Percentiles rank a stretch among this genome's conserved stretches.
Evolutionary conservation across 2,888 invertebrate species (phyloP).

Genomic region (Malthinus flaveolus): DNA sequence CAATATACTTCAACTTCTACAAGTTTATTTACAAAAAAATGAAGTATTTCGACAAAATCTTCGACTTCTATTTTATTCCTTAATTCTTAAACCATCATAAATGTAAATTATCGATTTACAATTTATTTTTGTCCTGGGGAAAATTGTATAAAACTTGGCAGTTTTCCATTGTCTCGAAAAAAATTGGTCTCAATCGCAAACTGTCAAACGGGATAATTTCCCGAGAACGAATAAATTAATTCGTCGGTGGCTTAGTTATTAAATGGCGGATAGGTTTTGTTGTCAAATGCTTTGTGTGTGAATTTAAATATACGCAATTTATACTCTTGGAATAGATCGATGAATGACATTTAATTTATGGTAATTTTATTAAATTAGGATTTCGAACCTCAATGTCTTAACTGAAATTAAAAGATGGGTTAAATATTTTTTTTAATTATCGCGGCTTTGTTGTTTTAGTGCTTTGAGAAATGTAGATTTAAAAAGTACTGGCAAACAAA

Average conservation of each 20-base stretch:
- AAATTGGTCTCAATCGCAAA: slow-evolving; percentile 2
- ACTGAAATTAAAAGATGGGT: slow-evolving; percentile 27
- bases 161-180: neutral
- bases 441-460: slow-evolving; percentile 33
- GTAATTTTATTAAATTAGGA: too few species aligned
- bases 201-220: slow-evolving; percentile 11
- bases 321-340: slow-evolving; percentile 16
- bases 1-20: too few species aligned
- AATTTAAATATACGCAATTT: slow-evolving; percentile 23
- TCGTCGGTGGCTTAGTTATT: slow-evolving; percentile 46
- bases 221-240: slow-evolving; percentile 10
- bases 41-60: too few species aligned
- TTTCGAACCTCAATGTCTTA: neutral
- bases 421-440: slow-evolving; percentile 31
- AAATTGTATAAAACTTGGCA: too few species aligned
- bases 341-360: slow-evolving; percentile 28
- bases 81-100: too few species aligned
- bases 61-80: too few species aligned
- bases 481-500: neutral
- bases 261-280: slow-evolving; percentile 55
- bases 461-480: slow-evolving; percentile 24
- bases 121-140: too few species aligned
- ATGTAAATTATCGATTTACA: too few species aligned
- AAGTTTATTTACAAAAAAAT: too few species aligned
- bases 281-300: slow-evolving; percentile 44